Evolutionary conservation across 2,888 invertebrate species (phyloP).

Genomic region (Osedax fenrisi): DNA sequence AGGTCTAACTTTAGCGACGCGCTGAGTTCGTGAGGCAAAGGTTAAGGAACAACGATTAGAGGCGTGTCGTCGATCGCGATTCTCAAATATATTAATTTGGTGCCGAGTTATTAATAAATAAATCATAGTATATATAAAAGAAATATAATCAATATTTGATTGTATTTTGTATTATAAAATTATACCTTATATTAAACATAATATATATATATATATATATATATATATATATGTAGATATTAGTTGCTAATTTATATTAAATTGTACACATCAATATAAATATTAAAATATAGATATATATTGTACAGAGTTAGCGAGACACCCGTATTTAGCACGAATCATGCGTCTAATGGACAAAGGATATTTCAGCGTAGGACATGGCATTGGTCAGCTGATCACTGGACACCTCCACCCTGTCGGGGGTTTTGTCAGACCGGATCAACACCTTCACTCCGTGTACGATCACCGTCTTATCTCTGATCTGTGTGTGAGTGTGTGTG

Average conservation of each 20-base stretch:
- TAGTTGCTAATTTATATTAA: too few relatives aligned
- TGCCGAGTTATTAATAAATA: too few relatives aligned
- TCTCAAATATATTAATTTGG: too few relatives aligned
- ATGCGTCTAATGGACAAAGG: background rate
- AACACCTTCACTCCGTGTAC: conserved; percentile 58
- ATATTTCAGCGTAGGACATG: conserved; percentile 50
- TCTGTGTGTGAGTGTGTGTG: too few relatives aligned
- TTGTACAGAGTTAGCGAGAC: too few relatives aligned
- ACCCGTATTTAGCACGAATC: too few relatives aligned
- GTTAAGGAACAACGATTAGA: background rate
- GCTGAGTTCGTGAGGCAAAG: background rate
- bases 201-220: too few relatives aligned
- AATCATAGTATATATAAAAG: background rate
- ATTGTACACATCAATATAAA: too few relatives aligned
- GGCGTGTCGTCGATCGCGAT: background rate
- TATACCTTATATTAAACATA: background rate
- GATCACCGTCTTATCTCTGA: background rate
- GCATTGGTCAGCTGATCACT: conserved; percentile 67
- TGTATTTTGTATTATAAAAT: background rate
- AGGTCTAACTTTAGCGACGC: conserved; percentile 42
- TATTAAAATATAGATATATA: background rate
- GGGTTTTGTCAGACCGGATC: conserved; percentile 66
- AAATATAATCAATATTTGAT: background rate
- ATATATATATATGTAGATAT: too few relatives aligned
- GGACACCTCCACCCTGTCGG: conserved; percentile 73